Evolutionary conservation across 2,113 vertebrate genomes (phyloP), one percentile per base, ranked within the genome.

Genomic region (Clarias batrachus): DNA sequence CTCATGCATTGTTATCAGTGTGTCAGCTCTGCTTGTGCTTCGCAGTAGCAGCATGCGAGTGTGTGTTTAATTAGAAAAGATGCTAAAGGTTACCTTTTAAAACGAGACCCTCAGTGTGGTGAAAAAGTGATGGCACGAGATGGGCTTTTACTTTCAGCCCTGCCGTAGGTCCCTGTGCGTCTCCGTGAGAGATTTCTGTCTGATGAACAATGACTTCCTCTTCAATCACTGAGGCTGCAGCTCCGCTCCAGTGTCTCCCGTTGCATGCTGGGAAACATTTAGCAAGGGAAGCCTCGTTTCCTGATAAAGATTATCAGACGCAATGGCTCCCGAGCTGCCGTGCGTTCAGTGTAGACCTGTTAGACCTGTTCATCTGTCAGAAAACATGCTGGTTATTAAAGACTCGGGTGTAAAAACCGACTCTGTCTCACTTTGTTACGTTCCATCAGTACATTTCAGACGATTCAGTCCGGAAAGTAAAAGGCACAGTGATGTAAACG

Each of bases 251-350:
- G 48, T 85, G 41, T 23, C 52, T 66, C 52, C 27, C 1, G 54
- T 27, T 79, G 73, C 60, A 56, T 85, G 41, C 84, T 85, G 73
- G 41, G 83, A 76, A 84, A 84, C 76, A 62, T 65, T 62, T 85
- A 54, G 71, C 48, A 33, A 57, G 23, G 19, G 21, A 79, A 30
- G 41, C 17, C 23, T 59, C 1, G 19, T 78, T 66, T 25, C 60
- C 84, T 16, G 74, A 62, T 79, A 57, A 68, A 37, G 62, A 79
- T 85, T 70, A 66, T 37, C 70, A n/a, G 57, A 3, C 11, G 25
- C 13, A 62, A 27, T 11, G 25, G 17, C 56, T 37, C 30, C 57
- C 19, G 16, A 80, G 57, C 17, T 14, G 30, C 33, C 8, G 48
- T 59, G 54, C 56, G 30, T n/a, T 80, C 11, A 57, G 27, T 68